phyloP scores from a whole-genome alignment of 2,113 vertebrate species.

The Chloebia gouldiae region DNA sequence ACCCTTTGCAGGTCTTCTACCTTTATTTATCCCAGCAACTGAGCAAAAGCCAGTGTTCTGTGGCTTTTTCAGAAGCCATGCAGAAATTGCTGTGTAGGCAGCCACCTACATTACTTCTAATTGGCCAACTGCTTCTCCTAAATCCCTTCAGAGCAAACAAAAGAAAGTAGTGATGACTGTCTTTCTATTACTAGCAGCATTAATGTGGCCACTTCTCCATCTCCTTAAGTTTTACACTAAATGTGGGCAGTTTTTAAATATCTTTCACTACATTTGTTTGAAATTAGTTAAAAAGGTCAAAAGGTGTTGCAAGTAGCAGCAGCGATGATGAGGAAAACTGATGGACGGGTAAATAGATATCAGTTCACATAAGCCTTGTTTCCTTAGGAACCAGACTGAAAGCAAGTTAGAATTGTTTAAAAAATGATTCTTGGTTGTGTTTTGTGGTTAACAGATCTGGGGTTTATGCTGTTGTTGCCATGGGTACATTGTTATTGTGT shows the following conservation, averaged over 20 bases:
- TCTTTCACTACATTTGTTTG: not conserved
- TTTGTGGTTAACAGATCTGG: not conserved
- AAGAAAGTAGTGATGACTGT: not conserved
- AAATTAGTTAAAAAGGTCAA: not conserved
- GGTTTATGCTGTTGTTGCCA: not conserved
- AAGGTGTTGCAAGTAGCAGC: not conserved
- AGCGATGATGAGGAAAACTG: not conserved
- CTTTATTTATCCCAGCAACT: not conserved
- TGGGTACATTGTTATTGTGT: not conserved
- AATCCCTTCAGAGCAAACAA: not conserved
- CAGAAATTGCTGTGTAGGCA: not conserved
- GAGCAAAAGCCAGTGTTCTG: not conserved
- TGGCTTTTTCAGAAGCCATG: not conserved
- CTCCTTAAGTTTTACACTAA: not conserved
- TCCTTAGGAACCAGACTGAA: conserved; percentile 12
- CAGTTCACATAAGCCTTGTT: not conserved
- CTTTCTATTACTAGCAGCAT: not conserved
- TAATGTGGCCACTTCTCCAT: not conserved
- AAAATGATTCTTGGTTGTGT: not conserved
- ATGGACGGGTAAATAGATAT: not conserved
- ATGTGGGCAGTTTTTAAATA: not conserved
- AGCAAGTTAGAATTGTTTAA: not conserved
- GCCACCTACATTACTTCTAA: not conserved
- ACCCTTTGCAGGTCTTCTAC: not conserved
- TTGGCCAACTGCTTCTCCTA: not conserved